These are phyloP conservation scores for Excalfactoria chinensis DNA, from an alignment of 2,113 vertebrate genomes.

Conservation along the genomic window DNA sequence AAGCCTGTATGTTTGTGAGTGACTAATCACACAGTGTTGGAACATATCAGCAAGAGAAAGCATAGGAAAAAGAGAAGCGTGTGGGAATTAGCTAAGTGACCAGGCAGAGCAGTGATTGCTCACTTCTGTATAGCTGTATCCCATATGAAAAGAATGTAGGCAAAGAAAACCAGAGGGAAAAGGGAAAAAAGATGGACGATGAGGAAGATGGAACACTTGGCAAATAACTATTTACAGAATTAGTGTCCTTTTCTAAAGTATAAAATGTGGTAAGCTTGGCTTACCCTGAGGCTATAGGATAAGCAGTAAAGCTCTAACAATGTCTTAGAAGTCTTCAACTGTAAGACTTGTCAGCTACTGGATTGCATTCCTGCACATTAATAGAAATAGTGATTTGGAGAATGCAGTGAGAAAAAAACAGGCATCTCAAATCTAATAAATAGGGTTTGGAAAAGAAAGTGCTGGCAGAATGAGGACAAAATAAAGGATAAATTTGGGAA, in stretches of 20 bases:
- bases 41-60: background rate
- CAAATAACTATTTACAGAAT: conserved; percentile 17
- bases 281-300: background rate
- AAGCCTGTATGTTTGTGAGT: background rate
- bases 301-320: background rate
- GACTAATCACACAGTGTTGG: background rate
- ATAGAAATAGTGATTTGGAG: background rate
- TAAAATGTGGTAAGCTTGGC: conserved; percentile 8
- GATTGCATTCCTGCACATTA: background rate
- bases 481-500: background rate
- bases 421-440: conserved; percentile 13
- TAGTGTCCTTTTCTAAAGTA: background rate
- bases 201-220: background rate
- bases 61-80: background rate
- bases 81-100: background rate
- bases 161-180: background rate
- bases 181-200: background rate
- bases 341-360: conserved; percentile 6
- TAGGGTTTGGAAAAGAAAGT: conserved; percentile 5
- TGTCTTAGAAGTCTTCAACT: background rate
- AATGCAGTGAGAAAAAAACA: background rate
- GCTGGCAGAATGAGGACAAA: conserved; percentile 46
- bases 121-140: background rate
- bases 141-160: background rate
- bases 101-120: background rate